phyloP scores from a whole-genome alignment of 2,113 vertebrate genomes.

The Equus przewalskii region DNA sequence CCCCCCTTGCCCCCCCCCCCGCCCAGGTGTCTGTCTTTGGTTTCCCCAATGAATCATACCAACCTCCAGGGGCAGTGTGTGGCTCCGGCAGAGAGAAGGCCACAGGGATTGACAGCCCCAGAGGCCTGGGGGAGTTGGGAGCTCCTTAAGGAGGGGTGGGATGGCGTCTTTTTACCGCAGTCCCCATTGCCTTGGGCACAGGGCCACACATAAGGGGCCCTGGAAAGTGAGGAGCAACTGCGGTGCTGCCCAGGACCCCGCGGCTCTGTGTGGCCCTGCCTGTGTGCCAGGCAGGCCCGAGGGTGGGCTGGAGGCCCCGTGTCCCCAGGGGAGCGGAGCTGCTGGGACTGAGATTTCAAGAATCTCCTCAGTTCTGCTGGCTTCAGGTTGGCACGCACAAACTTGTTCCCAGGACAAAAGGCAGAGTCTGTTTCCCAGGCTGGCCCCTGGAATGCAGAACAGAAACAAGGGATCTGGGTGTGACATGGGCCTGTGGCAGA shows the following conservation, averaged over 20 bases:
- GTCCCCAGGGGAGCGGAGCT: not conserved
- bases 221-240: accelerated
- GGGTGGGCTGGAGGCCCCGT: not conserved
- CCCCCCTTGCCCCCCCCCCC: accelerated
- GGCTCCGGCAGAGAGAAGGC: not conserved
- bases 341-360: not conserved
- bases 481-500: not conserved
- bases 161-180: not conserved
- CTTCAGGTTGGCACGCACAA: not conserved
- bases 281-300: accelerated
- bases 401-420: not conserved
- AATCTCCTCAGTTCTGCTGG: not conserved
- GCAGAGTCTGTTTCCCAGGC: not conserved
- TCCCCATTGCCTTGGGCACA: not conserved
- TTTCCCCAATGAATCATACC: not conserved
- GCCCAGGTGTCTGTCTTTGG: not conserved
- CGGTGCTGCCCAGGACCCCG: accelerated
- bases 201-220: not conserved
- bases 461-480: not conserved
- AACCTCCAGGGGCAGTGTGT: not conserved
- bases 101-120: not conserved
- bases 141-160: accelerated
- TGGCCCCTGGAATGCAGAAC: not conserved
- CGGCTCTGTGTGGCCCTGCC: not conserved
- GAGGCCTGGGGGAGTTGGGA: not conserved